These are phyloP conservation scores for Hyposoter didymator DNA, from an alignment of 2,888 invertebrate species.

Conservation along the genomic window DNA sequence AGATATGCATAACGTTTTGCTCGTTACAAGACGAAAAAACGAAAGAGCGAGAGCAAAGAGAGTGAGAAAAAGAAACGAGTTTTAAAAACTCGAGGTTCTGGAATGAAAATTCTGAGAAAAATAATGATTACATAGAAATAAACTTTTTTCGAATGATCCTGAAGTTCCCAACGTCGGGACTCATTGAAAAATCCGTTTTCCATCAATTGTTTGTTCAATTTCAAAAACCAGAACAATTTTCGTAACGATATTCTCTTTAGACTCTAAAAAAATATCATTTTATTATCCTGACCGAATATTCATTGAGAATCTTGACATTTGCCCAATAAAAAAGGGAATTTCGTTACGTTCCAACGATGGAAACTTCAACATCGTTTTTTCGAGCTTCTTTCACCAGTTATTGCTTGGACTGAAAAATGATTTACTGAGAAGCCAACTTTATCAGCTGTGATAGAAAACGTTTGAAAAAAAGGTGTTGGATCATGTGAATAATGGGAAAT, in stretches of 20 bases:
- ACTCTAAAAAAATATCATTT: too few species aligned
- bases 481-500: not conserved
- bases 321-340: too few species aligned
- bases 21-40: slow-evolving; percentile 1
- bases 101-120: not conserved
- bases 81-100: not conserved
- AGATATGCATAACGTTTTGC: slow-evolving; percentile 26
- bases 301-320: too few species aligned
- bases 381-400: not conserved
- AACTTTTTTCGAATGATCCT: not conserved
- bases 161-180: too few species aligned
- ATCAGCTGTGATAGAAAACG: not conserved
- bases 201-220: too few species aligned
- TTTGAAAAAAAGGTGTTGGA: not conserved
- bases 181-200: too few species aligned
- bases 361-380: too few species aligned
- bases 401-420: not conserved
- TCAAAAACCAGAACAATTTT: too few species aligned
- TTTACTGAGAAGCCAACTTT: not conserved
- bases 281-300: too few species aligned
- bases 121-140: not conserved
- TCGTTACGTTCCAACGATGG: too few species aligned
- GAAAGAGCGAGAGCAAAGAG: not conserved
- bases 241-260: too few species aligned
- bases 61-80: slow-evolving; percentile 10